These are phyloP conservation scores for Rhamphomyia laevipes DNA, from an alignment of 2,888 invertebrate genomes.

Conservation along the genomic window DNA sequence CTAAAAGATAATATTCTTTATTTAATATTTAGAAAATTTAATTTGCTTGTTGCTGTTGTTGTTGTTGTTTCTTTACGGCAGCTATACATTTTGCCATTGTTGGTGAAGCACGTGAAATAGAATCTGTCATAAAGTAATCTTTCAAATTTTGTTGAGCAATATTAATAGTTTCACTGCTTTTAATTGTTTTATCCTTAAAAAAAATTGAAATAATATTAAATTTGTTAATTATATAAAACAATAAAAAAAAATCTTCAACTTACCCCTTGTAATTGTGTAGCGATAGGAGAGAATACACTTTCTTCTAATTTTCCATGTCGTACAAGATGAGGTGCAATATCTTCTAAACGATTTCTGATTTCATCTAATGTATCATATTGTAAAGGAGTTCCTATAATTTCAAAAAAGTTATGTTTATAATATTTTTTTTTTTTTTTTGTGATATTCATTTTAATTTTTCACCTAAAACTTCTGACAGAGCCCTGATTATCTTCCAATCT, in stretches of 20 bases:
- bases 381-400: conserved; percentile 51
- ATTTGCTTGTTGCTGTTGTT: too few relatives aligned
- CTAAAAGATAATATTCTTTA: too few relatives aligned
- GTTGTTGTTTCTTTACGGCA: conserved; percentile 58
- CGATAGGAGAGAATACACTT: conserved; percentile 73
- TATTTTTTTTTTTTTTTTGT: not conserved
- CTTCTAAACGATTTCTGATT: conserved; percentile 65
- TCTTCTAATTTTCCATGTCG: conserved; percentile 73
- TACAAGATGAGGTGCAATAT: conserved; percentile 81
- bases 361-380: conserved; percentile 83
- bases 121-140: conserved; percentile 91
- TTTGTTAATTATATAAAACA: not conserved
- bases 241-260: conserved; percentile 10
- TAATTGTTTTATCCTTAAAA: not conserved
- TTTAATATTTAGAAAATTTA: too few relatives aligned
- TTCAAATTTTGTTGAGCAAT: conserved; percentile 66
- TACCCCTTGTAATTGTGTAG: conserved; percentile 59
- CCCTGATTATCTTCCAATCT: conserved; percentile 98
- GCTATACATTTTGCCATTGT: conserved; percentile 98
- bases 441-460: not conserved
- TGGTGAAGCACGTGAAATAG: conserved; percentile 89
- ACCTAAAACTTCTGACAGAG: conserved; percentile 80
- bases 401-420: conserved; percentile 12
- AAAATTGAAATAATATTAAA: not conserved
- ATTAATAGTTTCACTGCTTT: conserved; percentile 45